phyloP scores from a whole-genome alignment of 1,140 invertebrate species.

The Hycleus cichorii region DNA sequence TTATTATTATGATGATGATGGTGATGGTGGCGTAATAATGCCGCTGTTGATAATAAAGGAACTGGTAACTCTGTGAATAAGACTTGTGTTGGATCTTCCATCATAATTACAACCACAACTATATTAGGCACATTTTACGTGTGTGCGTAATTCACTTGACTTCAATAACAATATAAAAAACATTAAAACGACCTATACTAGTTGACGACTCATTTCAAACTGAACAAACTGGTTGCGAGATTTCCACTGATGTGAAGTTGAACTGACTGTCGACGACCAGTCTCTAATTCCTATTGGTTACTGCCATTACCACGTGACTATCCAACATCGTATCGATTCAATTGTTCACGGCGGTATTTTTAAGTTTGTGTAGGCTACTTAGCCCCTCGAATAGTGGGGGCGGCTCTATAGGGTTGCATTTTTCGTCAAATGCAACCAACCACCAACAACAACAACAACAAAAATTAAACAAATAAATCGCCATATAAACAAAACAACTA shows the following conservation, averaged over 20 bases:
- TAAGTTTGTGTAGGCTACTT: conserved; percentile 54
- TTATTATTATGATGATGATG: conserved; percentile 23
- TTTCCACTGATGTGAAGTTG: conserved; percentile 5
- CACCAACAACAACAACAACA: neutral
- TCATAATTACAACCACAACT: conserved; percentile 28
- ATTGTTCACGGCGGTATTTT: conserved; percentile 67
- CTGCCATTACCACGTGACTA: conserved; percentile 51
- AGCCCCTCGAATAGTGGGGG: conserved; percentile 24
- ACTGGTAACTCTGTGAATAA: conserved; percentile 42
- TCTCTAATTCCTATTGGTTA: conserved; percentile 40
- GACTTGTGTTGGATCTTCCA: conserved; percentile 40
- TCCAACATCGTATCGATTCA: conserved; percentile 60
- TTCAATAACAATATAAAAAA: neutral
- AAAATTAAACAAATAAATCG: neutral
- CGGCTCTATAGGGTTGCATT: conserved; percentile 4
- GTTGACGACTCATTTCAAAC: conserved; percentile 32
- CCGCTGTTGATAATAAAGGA: conserved; percentile 37
- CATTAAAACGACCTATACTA: conserved; percentile 13
- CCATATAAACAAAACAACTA: too few species aligned
- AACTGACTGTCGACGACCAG: too few species aligned
- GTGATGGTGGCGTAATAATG: conserved; percentile 38
- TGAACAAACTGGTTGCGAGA: conserved; percentile 24
- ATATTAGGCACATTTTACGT: too few species aligned
- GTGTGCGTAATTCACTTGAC: too few species aligned
- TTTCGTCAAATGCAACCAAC: neutral